phyloP scores from a whole-genome alignment of 2,113 vertebrate species.

The Poicephalus gulielmi region DNA sequence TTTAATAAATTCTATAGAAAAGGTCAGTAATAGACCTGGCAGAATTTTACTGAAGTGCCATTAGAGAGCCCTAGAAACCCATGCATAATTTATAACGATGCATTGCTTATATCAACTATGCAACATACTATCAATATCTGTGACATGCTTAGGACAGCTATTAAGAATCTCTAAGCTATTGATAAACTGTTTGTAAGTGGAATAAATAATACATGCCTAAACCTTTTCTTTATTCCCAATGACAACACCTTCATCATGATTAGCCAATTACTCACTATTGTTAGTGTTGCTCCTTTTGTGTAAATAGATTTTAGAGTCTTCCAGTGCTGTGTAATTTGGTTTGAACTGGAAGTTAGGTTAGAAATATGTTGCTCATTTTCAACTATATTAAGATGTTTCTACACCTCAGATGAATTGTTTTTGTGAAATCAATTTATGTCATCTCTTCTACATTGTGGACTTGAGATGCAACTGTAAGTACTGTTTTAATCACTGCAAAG shows the following conservation, averaged over 20 bases:
- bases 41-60: not conserved
- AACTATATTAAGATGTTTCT: not conserved
- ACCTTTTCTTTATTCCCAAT: not conserved
- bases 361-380: not conserved
- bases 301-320: not conserved
- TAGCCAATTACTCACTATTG: not conserved
- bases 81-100: not conserved
- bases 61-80: not conserved
- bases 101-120: not conserved
- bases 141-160: not conserved
- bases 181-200: not conserved
- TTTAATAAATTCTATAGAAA: not conserved
- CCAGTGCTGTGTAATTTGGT: not conserved
- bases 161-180: not conserved
- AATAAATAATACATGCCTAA: not conserved
- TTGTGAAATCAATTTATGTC: not conserved
- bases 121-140: not conserved
- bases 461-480: not conserved
- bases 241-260: not conserved
- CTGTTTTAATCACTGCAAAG: not conserved
- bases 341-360: not conserved
- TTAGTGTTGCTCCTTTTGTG: not conserved
- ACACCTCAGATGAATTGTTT: not conserved
- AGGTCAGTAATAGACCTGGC: not conserved
- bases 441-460: not conserved